Evolutionary conservation across 2,113 vertebrate species (phyloP).

Genomic region (Rostratula benghalensis): DNA sequence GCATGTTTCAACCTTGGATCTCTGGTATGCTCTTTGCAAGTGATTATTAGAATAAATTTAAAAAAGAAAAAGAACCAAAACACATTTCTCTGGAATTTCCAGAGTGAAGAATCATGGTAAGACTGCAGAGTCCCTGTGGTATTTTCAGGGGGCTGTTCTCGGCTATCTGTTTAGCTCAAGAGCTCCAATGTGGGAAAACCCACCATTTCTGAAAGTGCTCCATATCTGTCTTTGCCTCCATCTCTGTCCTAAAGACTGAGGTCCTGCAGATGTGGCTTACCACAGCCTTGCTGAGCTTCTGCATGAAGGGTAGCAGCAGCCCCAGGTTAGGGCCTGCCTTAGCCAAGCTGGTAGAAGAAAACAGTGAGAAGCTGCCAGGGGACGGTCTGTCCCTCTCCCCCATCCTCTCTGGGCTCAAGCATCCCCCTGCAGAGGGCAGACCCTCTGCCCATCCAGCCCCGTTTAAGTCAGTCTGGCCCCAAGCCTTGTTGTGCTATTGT

Average conservation of each 20-base stretch:
- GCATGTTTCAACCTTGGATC: not conserved
- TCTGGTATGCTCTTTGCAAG: not conserved
- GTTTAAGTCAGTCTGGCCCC: not conserved
- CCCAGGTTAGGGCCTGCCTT: not conserved
- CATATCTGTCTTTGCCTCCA: not conserved
- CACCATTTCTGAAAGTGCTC: not conserved
- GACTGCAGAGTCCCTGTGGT: not conserved
- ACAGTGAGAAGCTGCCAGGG: not conserved
- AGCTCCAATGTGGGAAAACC: not conserved
- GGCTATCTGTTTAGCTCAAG: not conserved
- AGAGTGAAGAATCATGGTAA: not conserved
- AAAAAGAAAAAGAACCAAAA: not conserved
- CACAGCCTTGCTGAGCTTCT: not conserved
- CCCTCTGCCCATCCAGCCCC: not conserved
- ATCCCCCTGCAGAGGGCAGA: not conserved
- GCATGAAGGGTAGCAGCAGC: rapidly evolving
- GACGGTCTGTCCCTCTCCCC: not conserved
- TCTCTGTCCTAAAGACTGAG: not conserved
- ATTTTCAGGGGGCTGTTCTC: not conserved
- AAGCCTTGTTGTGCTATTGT: slow-evolving; percentile 39
- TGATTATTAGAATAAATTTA: not conserved
- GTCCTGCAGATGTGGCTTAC: not conserved
- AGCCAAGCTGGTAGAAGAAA: not conserved
- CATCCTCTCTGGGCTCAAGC: rapidly evolving
- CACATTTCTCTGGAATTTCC: not conserved